phyloP scores from a whole-genome alignment of 2,113 vertebrate species.

The Circaetus cinerascens region DNA sequence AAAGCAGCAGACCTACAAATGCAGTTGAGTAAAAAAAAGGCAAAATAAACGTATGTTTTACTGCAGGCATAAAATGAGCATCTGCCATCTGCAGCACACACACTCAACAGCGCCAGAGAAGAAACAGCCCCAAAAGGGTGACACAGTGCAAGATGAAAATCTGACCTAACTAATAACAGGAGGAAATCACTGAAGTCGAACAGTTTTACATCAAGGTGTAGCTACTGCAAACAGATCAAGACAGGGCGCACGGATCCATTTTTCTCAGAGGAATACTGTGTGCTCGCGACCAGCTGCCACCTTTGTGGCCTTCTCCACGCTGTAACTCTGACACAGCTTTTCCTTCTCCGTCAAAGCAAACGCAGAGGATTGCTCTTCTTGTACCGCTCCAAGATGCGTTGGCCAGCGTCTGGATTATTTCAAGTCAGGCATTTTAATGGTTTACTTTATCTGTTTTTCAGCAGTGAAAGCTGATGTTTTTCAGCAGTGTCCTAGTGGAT shows the following conservation, averaged over 20 bases:
- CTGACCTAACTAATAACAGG: neutral
- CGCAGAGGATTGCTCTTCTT: neutral
- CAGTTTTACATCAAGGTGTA: neutral
- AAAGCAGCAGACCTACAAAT: neutral
- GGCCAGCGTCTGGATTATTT: neutral
- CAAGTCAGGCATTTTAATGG: neutral
- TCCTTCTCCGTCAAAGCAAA: too few relatives aligned
- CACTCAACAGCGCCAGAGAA: fast-evolving
- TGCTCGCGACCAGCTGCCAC: neutral
- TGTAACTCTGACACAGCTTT: neutral
- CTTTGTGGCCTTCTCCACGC: neutral
- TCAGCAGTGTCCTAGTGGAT: neutral
- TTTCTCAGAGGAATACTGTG: fast-evolving
- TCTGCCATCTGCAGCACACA: neutral
- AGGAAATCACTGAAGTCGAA: neutral
- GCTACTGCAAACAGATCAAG: neutral
- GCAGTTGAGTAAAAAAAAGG: neutral
- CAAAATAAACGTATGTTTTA: neutral
- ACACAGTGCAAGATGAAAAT: neutral
- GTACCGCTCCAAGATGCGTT: fast-evolving
- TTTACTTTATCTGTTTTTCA: neutral
- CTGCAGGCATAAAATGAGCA: neutral
- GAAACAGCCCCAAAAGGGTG: neutral
- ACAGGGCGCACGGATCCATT: neutral
- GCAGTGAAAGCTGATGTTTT: neutral